Evolutionary conservation across 1,140 invertebrate genomes (phyloP).

Genomic region (Euura lappo): DNA sequence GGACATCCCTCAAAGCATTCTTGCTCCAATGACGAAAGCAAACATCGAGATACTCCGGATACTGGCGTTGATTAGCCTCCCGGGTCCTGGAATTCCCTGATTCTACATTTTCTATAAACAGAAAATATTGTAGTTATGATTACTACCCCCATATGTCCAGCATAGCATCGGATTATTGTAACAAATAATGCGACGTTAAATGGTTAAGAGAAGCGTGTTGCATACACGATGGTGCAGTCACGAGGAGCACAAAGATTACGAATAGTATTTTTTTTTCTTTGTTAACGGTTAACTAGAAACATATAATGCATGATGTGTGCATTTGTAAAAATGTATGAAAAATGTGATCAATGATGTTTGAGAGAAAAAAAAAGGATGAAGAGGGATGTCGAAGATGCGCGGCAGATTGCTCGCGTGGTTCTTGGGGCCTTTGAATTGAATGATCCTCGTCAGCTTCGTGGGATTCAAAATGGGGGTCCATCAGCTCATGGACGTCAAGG

Average conservation of each 20-base stretch:
- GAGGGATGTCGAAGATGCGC: slow-evolving; percentile 2
- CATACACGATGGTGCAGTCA: too few species aligned
- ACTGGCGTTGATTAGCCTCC: slow-evolving; percentile 31
- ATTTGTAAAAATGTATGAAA: not conserved
- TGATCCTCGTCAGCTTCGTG: slow-evolving; percentile 22
- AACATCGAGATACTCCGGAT: slow-evolving; percentile 41
- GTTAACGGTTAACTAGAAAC: too few species aligned
- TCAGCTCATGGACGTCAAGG: not conserved
- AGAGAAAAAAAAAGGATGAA: not conserved
- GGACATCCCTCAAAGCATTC: slow-evolving; percentile 23
- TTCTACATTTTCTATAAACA: too few species aligned
- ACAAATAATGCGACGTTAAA: too few species aligned
- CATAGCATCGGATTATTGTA: too few species aligned
- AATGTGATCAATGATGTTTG: slow-evolving; percentile 1
- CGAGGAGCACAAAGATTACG: too few species aligned
- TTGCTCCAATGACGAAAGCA: slow-evolving; percentile 44
- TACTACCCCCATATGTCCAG: too few species aligned
- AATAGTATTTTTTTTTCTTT: too few species aligned
- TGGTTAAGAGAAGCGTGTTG: too few species aligned
- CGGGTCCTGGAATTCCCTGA: too few species aligned
- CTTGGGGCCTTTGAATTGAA: slow-evolving; percentile 28
- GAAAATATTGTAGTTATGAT: too few species aligned
- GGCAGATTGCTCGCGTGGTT: slow-evolving; percentile 20
- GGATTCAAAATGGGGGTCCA: slow-evolving; percentile 44
- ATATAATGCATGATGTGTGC: not conserved